Conservation (phyloP, 2,113 vertebrate genomes). For the Apteryx owenii region DNA sequence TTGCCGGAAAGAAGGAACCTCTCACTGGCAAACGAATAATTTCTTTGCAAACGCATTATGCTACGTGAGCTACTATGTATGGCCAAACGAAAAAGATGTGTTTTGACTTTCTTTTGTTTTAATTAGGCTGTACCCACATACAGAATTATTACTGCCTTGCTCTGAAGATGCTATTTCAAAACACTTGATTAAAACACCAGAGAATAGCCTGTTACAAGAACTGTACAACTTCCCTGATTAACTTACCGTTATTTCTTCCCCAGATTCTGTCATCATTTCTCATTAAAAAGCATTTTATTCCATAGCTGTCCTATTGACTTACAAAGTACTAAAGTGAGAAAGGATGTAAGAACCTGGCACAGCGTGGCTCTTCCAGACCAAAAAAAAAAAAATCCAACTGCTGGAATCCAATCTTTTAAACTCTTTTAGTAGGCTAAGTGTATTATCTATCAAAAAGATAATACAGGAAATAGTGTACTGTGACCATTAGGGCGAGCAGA, state of each 20-base stretch:
- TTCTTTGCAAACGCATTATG: background rate
- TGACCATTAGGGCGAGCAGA: background rate
- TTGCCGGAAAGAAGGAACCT: fast-evolving
- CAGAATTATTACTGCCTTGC: background rate
- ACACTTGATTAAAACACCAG: background rate
- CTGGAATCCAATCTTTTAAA: background rate
- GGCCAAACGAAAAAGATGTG: background rate
- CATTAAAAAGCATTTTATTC: slow-evolving; percentile 16
- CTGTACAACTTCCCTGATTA: background rate
- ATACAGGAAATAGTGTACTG: background rate
- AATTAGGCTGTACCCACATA: background rate
- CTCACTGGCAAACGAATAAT: fast-evolving
- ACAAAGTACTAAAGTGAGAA: background rate
- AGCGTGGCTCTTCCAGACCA: background rate
- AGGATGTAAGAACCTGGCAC: slow-evolving; percentile 11
- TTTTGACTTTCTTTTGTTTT: background rate
- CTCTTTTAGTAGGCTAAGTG: background rate
- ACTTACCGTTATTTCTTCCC: background rate
- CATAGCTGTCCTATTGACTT: slow-evolving; percentile 12
- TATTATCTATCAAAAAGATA: background rate
- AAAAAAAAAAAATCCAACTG: background rate
- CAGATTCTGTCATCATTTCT: slow-evolving; percentile 5
- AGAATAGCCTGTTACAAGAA: background rate
- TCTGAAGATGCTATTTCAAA: background rate
- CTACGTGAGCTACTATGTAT: fast-evolving